Percentiles rank a stretch among this genome's conserved stretches.
phyloP scores from a whole-genome alignment of 1,140 invertebrate species.

The Drosophila melanica region DNA sequence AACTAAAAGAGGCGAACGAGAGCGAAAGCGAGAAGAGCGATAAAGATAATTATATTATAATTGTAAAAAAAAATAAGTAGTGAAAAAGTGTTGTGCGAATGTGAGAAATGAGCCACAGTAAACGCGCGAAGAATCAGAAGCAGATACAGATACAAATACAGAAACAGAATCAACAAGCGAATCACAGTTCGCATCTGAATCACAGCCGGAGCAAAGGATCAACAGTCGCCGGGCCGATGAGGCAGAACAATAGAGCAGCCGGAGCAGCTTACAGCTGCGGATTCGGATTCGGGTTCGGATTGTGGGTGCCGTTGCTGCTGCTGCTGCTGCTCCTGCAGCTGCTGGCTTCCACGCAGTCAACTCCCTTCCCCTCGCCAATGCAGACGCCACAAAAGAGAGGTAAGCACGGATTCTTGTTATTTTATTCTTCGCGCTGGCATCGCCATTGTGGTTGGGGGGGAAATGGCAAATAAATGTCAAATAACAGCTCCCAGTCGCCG shows the following conservation, averaged over 20 bases:
- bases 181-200: constrained; percentile 24
- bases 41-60: neutral
- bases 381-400: constrained; percentile 80
- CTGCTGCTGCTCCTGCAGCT: constrained; percentile 58
- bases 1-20: neutral
- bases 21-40: neutral
- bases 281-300: constrained; percentile 37
- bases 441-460: constrained; percentile 30
- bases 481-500: constrained; percentile 50
- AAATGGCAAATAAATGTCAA: constrained; percentile 83
- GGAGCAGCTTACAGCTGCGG: constrained; percentile 45
- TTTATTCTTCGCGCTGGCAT: neutral
- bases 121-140: constrained; percentile 24
- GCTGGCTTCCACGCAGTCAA: constrained; percentile 53
- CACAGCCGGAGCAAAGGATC: constrained; percentile 44
- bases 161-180: constrained; percentile 33
- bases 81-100: constrained; percentile 42
- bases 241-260: constrained; percentile 61
- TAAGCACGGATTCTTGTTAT: constrained; percentile 42
- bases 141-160: constrained; percentile 16
- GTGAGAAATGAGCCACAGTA: constrained; percentile 41
- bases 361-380: constrained; percentile 76
- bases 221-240: constrained; percentile 57
- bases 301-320: constrained; percentile 40
- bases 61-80: constrained; percentile 4